A percentile compares a stretch with the other conserved stretches of the same genome.
Evolutionary conservation across 2,888 invertebrate genomes (phyloP).

Genomic region (Netelia melanura): DNA sequence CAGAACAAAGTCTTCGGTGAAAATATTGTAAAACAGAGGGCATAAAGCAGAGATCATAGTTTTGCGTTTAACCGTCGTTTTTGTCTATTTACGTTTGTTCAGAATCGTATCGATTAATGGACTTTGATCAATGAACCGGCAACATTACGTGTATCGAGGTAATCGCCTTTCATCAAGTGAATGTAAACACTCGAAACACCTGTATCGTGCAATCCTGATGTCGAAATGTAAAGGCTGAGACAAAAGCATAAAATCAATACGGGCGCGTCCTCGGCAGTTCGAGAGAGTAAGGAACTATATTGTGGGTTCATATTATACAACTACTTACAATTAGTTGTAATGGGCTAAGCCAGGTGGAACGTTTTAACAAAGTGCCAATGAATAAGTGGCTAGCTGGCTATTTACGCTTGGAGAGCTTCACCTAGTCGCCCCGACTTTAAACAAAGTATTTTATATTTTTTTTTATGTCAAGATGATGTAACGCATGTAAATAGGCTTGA

Average conservation of each 20-base stretch:
- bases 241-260: constrained; percentile 47
- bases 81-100: neutral
- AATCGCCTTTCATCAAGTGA: neutral
- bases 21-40: neutral
- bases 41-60: neutral
- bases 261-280: constrained; percentile 24
- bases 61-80: neutral
- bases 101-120: neutral
- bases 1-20: neutral
- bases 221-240: constrained; percentile 27
- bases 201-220: constrained; percentile 31
- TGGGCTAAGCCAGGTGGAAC: neutral
- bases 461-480: no score
- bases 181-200: neutral
- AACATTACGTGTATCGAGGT: neutral
- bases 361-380: neutral
- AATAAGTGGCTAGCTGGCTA: neutral
- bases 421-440: no score
- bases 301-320: constrained; percentile 17
- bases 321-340: neutral
- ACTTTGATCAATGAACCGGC: constrained; percentile 12
- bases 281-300: constrained; percentile 6
- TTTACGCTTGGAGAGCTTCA: no score
- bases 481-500: no score
- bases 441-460: no score